Evolutionary conservation across 1,140 invertebrate species (phyloP).

Genomic region (Cataglyphis hispanica): DNA sequence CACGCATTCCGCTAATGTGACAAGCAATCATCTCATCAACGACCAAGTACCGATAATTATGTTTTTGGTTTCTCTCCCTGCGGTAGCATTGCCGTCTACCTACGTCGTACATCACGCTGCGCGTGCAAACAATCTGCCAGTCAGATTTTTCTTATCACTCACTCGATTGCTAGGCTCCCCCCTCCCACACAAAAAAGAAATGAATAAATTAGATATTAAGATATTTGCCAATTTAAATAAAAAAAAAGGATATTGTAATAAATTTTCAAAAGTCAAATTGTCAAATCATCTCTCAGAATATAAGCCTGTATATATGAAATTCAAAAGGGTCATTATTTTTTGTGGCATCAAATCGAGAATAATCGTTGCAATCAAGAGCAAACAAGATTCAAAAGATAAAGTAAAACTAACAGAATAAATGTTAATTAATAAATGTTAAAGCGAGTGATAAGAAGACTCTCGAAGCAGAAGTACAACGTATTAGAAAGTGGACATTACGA

Average conservation of each 20-base stretch:
- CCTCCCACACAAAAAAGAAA: too few relatives aligned
- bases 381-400: conserved; percentile 12
- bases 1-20: conserved; percentile 69
- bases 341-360: background rate
- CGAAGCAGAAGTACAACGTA: background rate
- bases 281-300: background rate
- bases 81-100: background rate
- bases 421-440: too few relatives aligned
- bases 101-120: conserved; percentile 6
- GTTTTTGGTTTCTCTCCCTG: conserved; percentile 58
- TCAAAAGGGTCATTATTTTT: background rate
- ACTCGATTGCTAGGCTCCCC: too few relatives aligned
- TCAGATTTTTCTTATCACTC: background rate
- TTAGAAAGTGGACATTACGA: conserved; percentile 22
- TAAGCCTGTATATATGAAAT: background rate
- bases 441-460: conserved; percentile 24
- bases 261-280: background rate
- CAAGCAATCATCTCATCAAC: conserved; percentile 76
- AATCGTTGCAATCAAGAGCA: background rate
- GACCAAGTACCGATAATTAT: conserved; percentile 76
- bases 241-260: background rate
- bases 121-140: conserved; percentile 3
- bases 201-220: too few relatives aligned
- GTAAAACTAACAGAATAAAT: conserved; percentile 18
- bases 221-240: background rate